Base-by-base conservation (phyloP, 2,888 invertebrate species). In the Prosapia bicincta region DNA sequence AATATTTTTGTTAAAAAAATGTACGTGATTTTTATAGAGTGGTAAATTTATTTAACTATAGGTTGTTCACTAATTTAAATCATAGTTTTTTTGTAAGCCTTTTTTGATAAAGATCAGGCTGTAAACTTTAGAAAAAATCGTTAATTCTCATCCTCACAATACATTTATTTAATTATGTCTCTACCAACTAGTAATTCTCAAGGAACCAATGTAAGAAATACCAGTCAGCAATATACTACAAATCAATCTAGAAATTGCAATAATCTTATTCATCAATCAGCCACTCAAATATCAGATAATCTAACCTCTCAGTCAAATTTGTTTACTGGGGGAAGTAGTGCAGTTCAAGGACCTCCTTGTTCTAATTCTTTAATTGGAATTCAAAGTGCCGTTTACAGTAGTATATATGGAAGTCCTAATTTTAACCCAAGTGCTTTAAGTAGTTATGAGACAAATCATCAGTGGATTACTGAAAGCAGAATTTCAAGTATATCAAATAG, bases 381-480 rank as follows among this genome's bases (percentile, higher is more conserved):
- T 20, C 54, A 54, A 20, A 54, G 54, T 54, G n/a, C 54, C n/a
- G 54, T 54, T 54, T 54, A 54, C 20, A 54, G 20, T 54, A 54
- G 54, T 54, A n/a, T 54, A 1, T 54, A 54, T 54, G 54, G 54
- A 20, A 54, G 54, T 54, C 54, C 54, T 20, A 54, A 20, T 54
- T 54, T 54, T 20, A 54, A n/a, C 3, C 54, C 54, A 5, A 15
- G 38, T 13, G 20, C 54, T 3, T 54, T 54, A 54, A 54, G 54
- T 20, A 71, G 69, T 38, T 76, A 69, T 43, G 76, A 76, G 23
- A 69, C 69, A 26, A 76, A 72, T 69, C 69, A 73, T 70, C 76
- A 76, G 25, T 76, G 76, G 76, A 30, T 76, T 32, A 66, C 76
- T 32, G 76, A 76, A 32, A 73, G 43, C 20, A 76, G 76, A 73